phyloP scores from a whole-genome alignment of 2,113 vertebrate species.

The Gobius niger region DNA sequence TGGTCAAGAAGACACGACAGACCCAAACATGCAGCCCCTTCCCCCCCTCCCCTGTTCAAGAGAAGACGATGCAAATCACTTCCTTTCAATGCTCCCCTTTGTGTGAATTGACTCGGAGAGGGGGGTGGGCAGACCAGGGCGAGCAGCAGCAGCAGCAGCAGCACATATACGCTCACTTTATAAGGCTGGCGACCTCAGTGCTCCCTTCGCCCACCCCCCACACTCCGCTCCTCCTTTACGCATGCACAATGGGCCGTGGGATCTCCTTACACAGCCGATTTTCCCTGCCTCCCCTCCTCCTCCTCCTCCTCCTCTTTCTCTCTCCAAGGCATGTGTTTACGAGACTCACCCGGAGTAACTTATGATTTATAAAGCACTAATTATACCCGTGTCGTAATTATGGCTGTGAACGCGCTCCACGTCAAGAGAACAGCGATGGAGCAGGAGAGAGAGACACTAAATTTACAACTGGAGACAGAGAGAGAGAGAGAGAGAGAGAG shows the following conservation, averaged over 20 bases:
- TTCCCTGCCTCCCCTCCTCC: slow-evolving; percentile 37
- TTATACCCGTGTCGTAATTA: slow-evolving; percentile 1
- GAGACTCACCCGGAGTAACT: slow-evolving; percentile 7
- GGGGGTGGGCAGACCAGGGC: neutral
- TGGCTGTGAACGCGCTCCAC: slow-evolving; percentile 1
- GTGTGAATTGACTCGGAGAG: slow-evolving; percentile 65
- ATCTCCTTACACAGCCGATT: slow-evolving; percentile 70
- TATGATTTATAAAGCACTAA: slow-evolving; percentile 8
- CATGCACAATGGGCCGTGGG: slow-evolving; percentile 69
- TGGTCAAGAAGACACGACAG: neutral
- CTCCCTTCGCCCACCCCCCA: slow-evolving; percentile 63
- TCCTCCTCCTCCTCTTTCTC: slow-evolving; percentile 10
- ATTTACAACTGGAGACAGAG: neutral
- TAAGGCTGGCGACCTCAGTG: slow-evolving; percentile 62
- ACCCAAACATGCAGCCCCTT: slow-evolving; percentile 43
- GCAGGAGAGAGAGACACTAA: neutral
- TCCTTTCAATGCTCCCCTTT: slow-evolving; percentile 75
- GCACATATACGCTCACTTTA: slow-evolving; percentile 70
- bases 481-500: neutral
- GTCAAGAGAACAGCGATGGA: neutral
- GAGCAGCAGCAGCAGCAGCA: neutral
- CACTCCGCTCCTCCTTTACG: slow-evolving; percentile 29
- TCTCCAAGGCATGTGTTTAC: slow-evolving; percentile 22
- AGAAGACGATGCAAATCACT: slow-evolving; percentile 76
- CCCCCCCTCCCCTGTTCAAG: slow-evolving; percentile 42